A percentile compares a stretch with the other conserved stretches of the same genome.
Conservation (phyloP, 2,113 vertebrate species). For the Sarotherodon lohbergeri region DNA sequence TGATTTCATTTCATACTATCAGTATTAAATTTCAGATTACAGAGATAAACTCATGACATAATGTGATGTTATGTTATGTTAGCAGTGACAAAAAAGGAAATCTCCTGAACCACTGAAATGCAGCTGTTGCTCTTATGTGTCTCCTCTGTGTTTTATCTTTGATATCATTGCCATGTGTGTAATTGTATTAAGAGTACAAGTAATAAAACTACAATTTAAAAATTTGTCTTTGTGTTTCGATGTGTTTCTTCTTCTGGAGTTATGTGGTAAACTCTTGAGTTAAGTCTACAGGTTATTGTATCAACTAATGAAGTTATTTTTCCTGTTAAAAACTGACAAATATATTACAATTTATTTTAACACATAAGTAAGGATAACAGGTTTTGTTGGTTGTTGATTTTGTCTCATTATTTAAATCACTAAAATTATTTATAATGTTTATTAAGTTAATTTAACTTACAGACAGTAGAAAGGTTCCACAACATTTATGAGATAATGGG, state of each 20-base stretch:
- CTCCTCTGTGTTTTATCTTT: not conserved
- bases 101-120: not conserved
- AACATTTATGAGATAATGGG: rapidly evolving
- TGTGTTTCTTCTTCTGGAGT: not conserved
- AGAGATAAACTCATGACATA: rapidly evolving
- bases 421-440: not conserved
- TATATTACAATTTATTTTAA: not conserved
- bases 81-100: not conserved
- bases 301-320: rapidly evolving
- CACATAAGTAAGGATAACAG: not conserved
- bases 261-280: rapidly evolving
- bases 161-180: not conserved
- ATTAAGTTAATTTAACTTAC: not conserved
- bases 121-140: not conserved
- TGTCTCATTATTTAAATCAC: not conserved
- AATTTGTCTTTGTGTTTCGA: not conserved
- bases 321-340: not conserved
- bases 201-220: not conserved
- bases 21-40: not conserved
- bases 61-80: not conserved
- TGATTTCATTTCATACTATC: not conserved
- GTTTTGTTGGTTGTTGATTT: not conserved
- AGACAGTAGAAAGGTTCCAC: not conserved
- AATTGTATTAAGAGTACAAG: not conserved
- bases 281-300: not conserved